A percentile compares a stretch with the other conserved stretches of the same genome.
phyloP scores from a whole-genome alignment of 2,888 invertebrate genomes.

The Bembecia ichneumoniformis region DNA sequence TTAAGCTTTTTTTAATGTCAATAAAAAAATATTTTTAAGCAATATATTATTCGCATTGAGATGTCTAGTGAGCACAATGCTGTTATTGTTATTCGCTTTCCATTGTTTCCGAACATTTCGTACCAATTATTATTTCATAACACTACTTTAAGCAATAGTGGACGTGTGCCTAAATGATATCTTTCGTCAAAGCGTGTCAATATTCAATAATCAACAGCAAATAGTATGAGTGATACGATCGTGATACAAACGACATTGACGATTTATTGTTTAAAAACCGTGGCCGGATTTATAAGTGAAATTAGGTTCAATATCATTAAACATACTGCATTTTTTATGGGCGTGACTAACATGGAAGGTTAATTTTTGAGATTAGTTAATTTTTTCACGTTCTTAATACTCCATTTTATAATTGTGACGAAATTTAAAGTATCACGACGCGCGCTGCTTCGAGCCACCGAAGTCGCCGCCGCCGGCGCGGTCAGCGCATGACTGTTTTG shows the following conservation, averaged over 20 bases:
- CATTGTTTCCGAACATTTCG: background rate
- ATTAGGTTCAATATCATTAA: slow-evolving; percentile 53
- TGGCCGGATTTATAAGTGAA: slow-evolving; percentile 49
- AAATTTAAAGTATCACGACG: slow-evolving; percentile 14
- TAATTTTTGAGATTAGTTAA: slow-evolving; percentile 6
- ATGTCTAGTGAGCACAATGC: too few species aligned
- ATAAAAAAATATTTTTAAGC: background rate
- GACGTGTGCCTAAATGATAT: slow-evolving; percentile 29
- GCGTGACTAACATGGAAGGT: slow-evolving; percentile 13
- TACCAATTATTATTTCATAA: background rate
- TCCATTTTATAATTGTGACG: slow-evolving; percentile 8
- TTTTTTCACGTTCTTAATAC: slow-evolving; percentile 9
- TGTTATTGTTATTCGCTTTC: background rate
- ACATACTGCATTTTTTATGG: slow-evolving; percentile 9
- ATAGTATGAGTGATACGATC: slow-evolving; percentile 42
- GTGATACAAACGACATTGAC: slow-evolving; percentile 57
- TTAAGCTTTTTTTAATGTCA: background rate
- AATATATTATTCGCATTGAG: too few species aligned
- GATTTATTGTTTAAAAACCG: slow-evolving; percentile 40
- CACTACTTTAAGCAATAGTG: background rate
- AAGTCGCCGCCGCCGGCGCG: too few species aligned
- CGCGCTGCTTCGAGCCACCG: background rate
- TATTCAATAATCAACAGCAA: slow-evolving; percentile 38
- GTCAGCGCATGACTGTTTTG: slow-evolving; percentile 6
- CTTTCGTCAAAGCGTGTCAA: slow-evolving; percentile 40